Percentiles rank a stretch among this genome's conserved stretches.
These are phyloP conservation scores for Papilio polytes DNA, from an alignment of 1,140 invertebrate species.

Conservation along the genomic window DNA sequence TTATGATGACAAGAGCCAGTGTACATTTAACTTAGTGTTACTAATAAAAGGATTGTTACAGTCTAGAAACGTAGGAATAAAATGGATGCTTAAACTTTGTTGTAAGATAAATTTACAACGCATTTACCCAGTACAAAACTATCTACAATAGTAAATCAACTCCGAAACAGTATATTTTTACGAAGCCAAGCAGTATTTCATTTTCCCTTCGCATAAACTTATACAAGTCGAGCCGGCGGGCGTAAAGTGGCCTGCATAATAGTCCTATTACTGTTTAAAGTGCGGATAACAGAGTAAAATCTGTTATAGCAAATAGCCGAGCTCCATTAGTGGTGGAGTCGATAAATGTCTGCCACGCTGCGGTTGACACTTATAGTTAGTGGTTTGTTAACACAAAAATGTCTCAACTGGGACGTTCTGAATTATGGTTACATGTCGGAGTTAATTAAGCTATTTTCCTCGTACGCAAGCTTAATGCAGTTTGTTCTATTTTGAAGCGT, in stretches of 20 bases:
- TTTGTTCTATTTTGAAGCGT: too few relatives aligned
- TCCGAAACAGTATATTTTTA: conserved; percentile 26
- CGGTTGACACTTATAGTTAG: conserved; percentile 37
- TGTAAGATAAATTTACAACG: neutral
- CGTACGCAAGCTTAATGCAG: neutral
- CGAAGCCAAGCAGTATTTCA: conserved; percentile 25
- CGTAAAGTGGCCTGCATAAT: conserved; percentile 50
- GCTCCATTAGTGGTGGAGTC: conserved; percentile 63
- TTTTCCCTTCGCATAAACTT: conserved; percentile 39
- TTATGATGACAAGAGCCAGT: too few relatives aligned
- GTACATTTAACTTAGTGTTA: neutral
- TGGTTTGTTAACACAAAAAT: conserved; percentile 26
- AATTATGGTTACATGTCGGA: neutral
- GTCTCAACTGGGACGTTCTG: neutral
- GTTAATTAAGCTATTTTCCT: neutral
- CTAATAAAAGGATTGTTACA: neutral
- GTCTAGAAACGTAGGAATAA: neutral
- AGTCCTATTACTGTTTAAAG: conserved; percentile 62
- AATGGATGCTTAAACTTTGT: neutral
- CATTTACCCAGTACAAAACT: neutral
- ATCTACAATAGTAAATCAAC: neutral
- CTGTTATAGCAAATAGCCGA: conserved; percentile 66
- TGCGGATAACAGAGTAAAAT: conserved; percentile 65
- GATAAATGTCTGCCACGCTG: conserved; percentile 61
- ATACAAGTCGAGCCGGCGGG: conserved; percentile 26